Evolutionary conservation across 2,113 vertebrate species (phyloP).

Genomic region (Copsychus sechellarum): DNA sequence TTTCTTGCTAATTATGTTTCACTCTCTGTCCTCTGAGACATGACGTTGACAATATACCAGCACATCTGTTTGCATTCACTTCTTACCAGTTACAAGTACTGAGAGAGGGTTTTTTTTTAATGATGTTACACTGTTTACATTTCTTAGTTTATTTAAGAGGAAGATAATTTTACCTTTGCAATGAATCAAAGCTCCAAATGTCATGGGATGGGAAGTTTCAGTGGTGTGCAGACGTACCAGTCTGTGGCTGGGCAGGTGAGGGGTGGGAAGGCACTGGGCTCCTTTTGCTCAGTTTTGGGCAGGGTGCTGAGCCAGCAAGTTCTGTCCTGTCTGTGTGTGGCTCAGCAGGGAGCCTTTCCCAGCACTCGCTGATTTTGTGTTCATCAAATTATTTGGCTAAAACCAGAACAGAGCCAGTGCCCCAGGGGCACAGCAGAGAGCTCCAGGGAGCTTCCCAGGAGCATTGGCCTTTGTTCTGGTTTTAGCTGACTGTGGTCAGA

Average conservation of each 20-base stretch:
- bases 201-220: background rate
- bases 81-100: constrained; percentile 34
- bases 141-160: constrained; percentile 61
- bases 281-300: background rate
- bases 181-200: background rate
- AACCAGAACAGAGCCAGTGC: background rate
- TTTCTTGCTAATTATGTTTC: constrained; percentile 60
- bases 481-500: background rate
- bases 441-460: background rate
- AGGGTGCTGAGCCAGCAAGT: background rate
- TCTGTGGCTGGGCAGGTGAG: background rate
- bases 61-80: constrained; percentile 59
- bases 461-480: background rate
- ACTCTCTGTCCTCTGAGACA: constrained; percentile 47
- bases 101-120: background rate
- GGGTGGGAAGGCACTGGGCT: background rate
- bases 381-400: background rate
- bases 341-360: background rate
- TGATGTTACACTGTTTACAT: constrained; percentile 65
- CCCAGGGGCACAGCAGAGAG: background rate
- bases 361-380: background rate
- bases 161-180: constrained; percentile 37
- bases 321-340: background rate
- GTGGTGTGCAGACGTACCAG: background rate
- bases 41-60: constrained; percentile 49